Percentiles rank a stretch among this genome's conserved stretches.
Evolutionary conservation across 2,797 vertebrate genomes (phyloP).

Genomic region (Chiroxiphia lanceolata): DNA sequence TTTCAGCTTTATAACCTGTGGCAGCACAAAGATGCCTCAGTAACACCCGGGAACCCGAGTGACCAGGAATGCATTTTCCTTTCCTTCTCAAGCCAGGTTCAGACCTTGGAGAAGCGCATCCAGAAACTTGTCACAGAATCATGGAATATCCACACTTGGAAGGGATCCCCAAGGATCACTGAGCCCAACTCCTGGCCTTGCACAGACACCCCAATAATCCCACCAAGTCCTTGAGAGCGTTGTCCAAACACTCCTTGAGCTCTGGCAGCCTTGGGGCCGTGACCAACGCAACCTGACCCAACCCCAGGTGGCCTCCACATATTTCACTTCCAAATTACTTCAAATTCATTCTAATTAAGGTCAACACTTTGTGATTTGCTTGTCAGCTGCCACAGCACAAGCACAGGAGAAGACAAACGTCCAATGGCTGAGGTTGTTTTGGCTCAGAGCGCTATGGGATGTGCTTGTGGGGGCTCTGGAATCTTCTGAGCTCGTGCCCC

Average conservation of each 20-base stretch:
- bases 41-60: neutral
- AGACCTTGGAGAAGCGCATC: neutral
- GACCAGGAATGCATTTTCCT: neutral
- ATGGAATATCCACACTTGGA: neutral
- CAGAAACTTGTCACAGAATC: neutral
- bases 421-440: neutral
- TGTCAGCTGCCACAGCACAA: neutral
- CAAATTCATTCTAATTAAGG: neutral
- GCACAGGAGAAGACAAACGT: neutral
- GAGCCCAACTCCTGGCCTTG: neutral
- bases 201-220: neutral
- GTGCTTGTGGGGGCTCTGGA: neutral
- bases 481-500: neutral
- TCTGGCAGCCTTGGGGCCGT: rapidly evolving
- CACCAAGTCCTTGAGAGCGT: rapidly evolving
- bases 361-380: neutral
- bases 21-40: neutral
- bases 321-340: neutral
- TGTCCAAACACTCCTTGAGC: neutral
- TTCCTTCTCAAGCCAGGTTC: neutral
- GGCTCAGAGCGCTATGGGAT: rapidly evolving
- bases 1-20: neutral
- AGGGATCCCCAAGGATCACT: neutral
- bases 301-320: neutral
- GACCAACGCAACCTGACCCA: neutral